phyloP scores from a whole-genome alignment of 1,140 invertebrate species.

The honey bee (Apis mellifera) region Amel_HAv3.1 CM009943.2:7120001-7120500 shows the following conservation, averaged over 20 bases:
- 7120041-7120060: background rate
- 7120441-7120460: slow-evolving; percentile 36
- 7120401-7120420: slow-evolving; percentile 52
- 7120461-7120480: slow-evolving; percentile 54
- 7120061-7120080: too few relatives aligned
- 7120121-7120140: background rate
- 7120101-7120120: too few relatives aligned
- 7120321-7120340: slow-evolving; percentile 52
- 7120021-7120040: too few relatives aligned
- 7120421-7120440: slow-evolving; percentile 31
- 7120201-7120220: background rate
- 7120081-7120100: background rate
- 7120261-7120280: slow-evolving; percentile 39
- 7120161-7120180: background rate
- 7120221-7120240: background rate
- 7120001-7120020: too few relatives aligned
- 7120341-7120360: slow-evolving; percentile 55
- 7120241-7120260: slow-evolving; percentile 27
- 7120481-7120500: slow-evolving; percentile 30
- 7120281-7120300: slow-evolving; percentile 50
- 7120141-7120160: background rate
- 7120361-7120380: slow-evolving; percentile 53
- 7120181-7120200: background rate
- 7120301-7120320: slow-evolving; percentile 36
- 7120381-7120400: slow-evolving; percentile 71